Evolutionary conservation across 1,140 invertebrate species (phyloP).

Genomic region (Megalopta genalis): DNA sequence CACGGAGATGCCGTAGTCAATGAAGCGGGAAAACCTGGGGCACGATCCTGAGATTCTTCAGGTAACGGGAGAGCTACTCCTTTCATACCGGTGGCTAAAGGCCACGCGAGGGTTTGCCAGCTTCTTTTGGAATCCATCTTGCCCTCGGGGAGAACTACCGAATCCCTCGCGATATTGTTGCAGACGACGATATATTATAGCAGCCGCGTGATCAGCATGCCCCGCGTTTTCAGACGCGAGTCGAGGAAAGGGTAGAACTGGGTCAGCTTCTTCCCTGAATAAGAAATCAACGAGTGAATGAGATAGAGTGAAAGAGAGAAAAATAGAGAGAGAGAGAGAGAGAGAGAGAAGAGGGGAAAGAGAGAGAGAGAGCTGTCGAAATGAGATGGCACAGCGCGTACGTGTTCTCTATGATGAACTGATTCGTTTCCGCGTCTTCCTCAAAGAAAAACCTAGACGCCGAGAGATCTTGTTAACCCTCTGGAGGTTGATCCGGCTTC

Average conservation of each 20-base stretch:
- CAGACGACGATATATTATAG: neutral
- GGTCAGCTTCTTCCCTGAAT: neutral
- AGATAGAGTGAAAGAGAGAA: neutral
- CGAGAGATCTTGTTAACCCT: neutral
- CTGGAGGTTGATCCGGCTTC: neutral
- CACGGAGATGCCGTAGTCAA: conserved; percentile 33
- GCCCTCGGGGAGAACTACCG: neutral
- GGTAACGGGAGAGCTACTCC: conserved; percentile 21
- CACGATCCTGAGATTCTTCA: conserved; percentile 46
- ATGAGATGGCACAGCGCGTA: no score
- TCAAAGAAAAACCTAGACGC: neutral
- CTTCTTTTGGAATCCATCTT: conserved; percentile 14
- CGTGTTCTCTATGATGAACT: neutral
- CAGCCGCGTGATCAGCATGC: conserved; percentile 8
- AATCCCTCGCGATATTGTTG: conserved; percentile 12
- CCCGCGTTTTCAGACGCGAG: neutral
- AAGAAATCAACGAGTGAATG: conserved; percentile 12
- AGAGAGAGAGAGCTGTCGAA: neutral
- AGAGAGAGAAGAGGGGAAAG: neutral
- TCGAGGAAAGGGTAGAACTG: neutral
- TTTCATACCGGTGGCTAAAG: neutral
- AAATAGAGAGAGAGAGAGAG: neutral
- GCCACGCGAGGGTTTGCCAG: neutral
- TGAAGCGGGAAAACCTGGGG: conserved; percentile 36
- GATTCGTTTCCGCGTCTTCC: neutral